phyloP scores from a whole-genome alignment of 2,888 invertebrate genomes.

The Drosophila anomelani region DNA sequence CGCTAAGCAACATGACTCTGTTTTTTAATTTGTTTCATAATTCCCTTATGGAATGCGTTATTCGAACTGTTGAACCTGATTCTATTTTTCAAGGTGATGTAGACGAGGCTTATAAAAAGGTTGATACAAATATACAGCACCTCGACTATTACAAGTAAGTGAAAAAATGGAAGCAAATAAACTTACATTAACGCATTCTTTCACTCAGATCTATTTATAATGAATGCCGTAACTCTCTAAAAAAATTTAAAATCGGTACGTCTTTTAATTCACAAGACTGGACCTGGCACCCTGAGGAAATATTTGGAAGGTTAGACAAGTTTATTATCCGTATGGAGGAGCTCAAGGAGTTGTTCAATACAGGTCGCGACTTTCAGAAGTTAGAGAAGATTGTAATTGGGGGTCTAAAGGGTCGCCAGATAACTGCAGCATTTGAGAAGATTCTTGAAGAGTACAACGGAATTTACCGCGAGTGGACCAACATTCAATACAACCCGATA shows the following conservation, averaged over 20 bases:
- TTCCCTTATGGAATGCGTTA: conserved; percentile 90
- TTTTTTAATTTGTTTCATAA: conserved; percentile 93
- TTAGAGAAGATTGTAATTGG: conserved; percentile 94
- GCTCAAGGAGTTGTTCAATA: conserved; percentile 89
- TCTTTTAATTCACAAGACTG: conserved; percentile 87
- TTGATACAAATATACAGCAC: conserved; percentile 85
- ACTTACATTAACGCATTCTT: not conserved
- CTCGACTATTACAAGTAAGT: conserved; percentile 87
- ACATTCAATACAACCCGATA: conserved; percentile 90
- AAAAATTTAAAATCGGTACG: conserved; percentile 76
- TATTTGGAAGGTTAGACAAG: conserved; percentile 88
- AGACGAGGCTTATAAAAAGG: conserved; percentile 89
- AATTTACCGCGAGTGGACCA: conserved; percentile 81
- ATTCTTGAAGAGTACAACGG: conserved; percentile 81
- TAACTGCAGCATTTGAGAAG: conserved; percentile 86
- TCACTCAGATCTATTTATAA: conserved; percentile 84
- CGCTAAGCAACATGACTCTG: conserved; percentile 88
- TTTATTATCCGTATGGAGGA: conserved; percentile 88
- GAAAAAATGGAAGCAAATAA: too few species aligned
- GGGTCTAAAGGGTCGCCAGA: conserved; percentile 88
- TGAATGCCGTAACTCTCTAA: conserved; percentile 85
- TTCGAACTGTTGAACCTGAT: conserved; percentile 90
- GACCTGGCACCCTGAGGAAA: conserved; percentile 90
- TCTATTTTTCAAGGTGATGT: conserved; percentile 94
- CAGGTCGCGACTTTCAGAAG: conserved; percentile 92